phyloP scores from a whole-genome alignment of 1,140 invertebrate species.

The Calycopis cecrops region DNA sequence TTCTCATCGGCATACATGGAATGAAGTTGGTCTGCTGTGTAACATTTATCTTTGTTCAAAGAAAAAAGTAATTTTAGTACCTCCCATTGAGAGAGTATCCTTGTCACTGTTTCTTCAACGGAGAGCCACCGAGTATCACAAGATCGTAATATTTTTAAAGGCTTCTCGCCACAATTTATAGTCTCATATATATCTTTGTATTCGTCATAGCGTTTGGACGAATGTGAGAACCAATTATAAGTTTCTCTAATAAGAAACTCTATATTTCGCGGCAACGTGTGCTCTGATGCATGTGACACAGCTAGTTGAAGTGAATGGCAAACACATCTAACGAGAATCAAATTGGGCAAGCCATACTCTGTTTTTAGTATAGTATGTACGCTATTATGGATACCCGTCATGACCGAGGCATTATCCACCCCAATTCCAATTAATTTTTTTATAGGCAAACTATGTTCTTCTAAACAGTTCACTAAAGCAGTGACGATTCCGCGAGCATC shows the following conservation, averaged over 20 bases:
- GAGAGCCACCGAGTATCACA: slow-evolving; percentile 30
- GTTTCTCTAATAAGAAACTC: slow-evolving; percentile 14
- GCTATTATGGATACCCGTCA: slow-evolving; percentile 26
- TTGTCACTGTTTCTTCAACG: slow-evolving; percentile 23
- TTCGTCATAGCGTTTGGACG: slow-evolving; percentile 22
- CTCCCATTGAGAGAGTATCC: slow-evolving; percentile 26
- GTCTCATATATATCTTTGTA: slow-evolving; percentile 22
- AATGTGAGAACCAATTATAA: slow-evolving; percentile 18
- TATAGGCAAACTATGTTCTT: slow-evolving; percentile 15
- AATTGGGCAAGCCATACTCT: slow-evolving; percentile 17
- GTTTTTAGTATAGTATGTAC: slow-evolving; percentile 26
- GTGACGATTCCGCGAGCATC: slow-evolving; percentile 18
- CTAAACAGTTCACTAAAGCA: slow-evolving; percentile 18
- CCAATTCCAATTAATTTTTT: slow-evolving; percentile 26
- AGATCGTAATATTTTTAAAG: slow-evolving; percentile 22
- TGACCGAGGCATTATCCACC: slow-evolving; percentile 28
- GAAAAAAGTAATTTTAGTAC: slow-evolving; percentile 26
- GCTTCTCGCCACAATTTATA: slow-evolving; percentile 25
- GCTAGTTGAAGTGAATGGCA: slow-evolving; percentile 15
- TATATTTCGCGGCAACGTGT: slow-evolving; percentile 10
- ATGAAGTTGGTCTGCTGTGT: slow-evolving; percentile 15
- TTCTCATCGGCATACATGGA: slow-evolving; percentile 22
- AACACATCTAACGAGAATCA: slow-evolving; percentile 7
- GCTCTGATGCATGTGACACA: slow-evolving; percentile 4
- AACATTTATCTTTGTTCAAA: slow-evolving; percentile 19